A percentile compares a stretch with the other conserved stretches of the same genome.
phyloP scores from a whole-genome alignment of 1,140 invertebrate genomes.

The Manduca sexta region DNA sequence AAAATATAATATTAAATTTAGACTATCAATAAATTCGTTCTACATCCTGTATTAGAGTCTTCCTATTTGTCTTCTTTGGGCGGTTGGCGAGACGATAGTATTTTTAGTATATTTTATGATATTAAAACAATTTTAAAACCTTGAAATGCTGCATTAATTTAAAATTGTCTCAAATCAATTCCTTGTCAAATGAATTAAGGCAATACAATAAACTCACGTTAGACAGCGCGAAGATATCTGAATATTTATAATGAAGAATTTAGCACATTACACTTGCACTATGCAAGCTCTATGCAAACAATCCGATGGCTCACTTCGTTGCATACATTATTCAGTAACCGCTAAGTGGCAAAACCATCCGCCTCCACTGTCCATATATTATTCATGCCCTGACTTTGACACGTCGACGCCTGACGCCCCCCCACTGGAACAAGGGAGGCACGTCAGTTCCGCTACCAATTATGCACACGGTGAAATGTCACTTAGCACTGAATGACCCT shows the following conservation, averaged over 20 bases:
- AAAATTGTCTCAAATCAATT: too few species aligned
- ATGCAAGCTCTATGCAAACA: conserved; percentile 32
- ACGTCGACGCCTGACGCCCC: conserved; percentile 54
- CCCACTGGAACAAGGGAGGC: conserved; percentile 19
- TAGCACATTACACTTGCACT: neutral
- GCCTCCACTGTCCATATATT: conserved; percentile 52
- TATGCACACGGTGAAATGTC: conserved; percentile 66
- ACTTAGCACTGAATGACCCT: conserved; percentile 61
- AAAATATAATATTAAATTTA: too few species aligned
- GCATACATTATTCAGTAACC: conserved; percentile 59
- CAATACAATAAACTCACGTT: too few species aligned
- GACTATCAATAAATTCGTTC: too few species aligned
- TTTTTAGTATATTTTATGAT: too few species aligned
- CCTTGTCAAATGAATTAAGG: too few species aligned
- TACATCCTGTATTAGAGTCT: too few species aligned
- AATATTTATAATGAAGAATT: conserved; percentile 1
- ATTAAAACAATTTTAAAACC: too few species aligned
- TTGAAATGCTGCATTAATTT: too few species aligned
- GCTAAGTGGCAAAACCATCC: conserved; percentile 66
- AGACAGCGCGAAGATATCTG: too few species aligned
- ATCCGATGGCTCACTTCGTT: conserved; percentile 26
- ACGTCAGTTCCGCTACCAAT: conserved; percentile 59
- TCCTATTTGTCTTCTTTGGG: too few species aligned
- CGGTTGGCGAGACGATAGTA: too few species aligned
- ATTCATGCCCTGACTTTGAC: conserved; percentile 59